Evolutionary conservation across 1,140 invertebrate genomes (phyloP).

Genomic region (Drosophila punjabiensis): DNA sequence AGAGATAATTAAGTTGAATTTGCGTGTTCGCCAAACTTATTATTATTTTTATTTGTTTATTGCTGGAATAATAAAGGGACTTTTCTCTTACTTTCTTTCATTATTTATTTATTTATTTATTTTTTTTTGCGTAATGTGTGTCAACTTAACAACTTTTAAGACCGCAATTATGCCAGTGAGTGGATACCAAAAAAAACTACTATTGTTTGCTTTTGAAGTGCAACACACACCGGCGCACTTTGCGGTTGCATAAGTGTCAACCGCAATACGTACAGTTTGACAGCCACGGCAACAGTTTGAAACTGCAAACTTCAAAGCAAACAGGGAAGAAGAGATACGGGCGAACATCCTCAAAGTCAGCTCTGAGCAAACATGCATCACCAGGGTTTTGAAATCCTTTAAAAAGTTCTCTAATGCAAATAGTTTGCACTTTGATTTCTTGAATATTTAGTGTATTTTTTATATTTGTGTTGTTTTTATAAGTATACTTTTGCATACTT

Average conservation of each 20-base stretch:
- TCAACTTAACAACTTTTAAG: conserved; percentile 39
- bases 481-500: too few species aligned
- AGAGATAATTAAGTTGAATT: conserved; percentile 29
- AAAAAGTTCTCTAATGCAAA: not conserved
- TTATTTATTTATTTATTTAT: conserved; percentile 13
- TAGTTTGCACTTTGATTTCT: not conserved
- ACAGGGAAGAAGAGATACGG: too few species aligned
- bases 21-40: conserved; percentile 26
- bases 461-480: too few species aligned
- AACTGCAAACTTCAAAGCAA: conserved; percentile 1
- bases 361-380: not conserved
- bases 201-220: conserved; percentile 65
- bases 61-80: not conserved
- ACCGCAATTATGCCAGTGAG: conserved; percentile 70
- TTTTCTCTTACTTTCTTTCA: not conserved
- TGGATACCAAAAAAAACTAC: conserved; percentile 32
- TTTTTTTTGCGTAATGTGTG: conserved; percentile 53
- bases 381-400: not conserved
- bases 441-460: too few species aligned
- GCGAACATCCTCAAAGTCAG: not conserved
- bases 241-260: conserved; percentile 80
- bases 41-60: conserved; percentile 12
- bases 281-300: conserved; percentile 33
- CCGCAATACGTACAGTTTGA: conserved; percentile 66
- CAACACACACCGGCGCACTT: conserved; percentile 32